Base-by-base conservation (phyloP, 2,113 vertebrate genomes). In the Vimba vimba region DNA sequence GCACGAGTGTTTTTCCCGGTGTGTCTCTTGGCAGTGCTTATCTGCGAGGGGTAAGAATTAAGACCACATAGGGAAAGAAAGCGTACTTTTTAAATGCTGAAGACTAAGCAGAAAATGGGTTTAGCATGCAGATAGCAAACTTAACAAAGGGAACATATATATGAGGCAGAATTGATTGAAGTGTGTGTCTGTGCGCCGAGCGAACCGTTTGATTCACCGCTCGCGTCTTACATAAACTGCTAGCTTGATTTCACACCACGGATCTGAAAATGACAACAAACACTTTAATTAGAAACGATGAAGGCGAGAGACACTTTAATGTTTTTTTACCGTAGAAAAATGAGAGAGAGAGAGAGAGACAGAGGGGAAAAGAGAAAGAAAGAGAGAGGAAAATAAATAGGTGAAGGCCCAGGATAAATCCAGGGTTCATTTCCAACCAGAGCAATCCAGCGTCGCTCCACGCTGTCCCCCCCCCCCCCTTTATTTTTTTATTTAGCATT, bases 91-190 rank as follows among this genome's bases (percentile, higher is more conserved):
- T 94, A 96, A 97, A 96, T 93, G 94, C 93, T 91, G 94, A 91
- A 95, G 95, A 95, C 94, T 96, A 96, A 96, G 96, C 96, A 97
- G 96, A 97, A 98, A 98, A 98, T 97, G 97, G 97, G 96, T 96
- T 98, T 98, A 98, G 94, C 89, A 93, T 92, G 90, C 92, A 96
- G 95, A 96, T 96, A 95, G 95, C 95, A 87, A 93, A 89, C 89
- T 92, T 95, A 96, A 98, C 94, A 97, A 97, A 97, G 94, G 94
- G 93, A 96, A 96, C 94, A 95, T 91, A 95, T 93, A 95, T 96
- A 95, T 94, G 95, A 96, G 94, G 95, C 95, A 94, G 95, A 95
- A 96, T 95, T 96, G 95, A 97, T 96, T 96, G 96, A 97, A 97
- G 94, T 96, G 92, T 92, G 93, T 93, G 92, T 91, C 93, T 94